These are phyloP conservation scores for Platyscapa corneri DNA, from an alignment of 1,140 invertebrate genomes.

Conservation along the genomic window DNA sequence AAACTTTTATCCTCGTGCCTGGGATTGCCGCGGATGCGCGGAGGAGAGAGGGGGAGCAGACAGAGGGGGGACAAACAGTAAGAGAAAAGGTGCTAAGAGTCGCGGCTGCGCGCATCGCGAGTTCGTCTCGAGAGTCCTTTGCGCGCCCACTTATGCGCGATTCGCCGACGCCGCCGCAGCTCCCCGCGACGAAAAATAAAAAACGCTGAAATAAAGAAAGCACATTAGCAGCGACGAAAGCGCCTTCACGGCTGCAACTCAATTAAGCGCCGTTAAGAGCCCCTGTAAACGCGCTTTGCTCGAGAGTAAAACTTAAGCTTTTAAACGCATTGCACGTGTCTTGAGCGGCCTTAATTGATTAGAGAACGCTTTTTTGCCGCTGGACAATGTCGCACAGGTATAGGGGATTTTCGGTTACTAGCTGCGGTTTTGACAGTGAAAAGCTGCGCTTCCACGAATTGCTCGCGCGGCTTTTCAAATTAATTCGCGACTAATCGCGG, in stretches of 20 bases:
- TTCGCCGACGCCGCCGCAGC: not conserved
- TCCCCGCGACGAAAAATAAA: not conserved
- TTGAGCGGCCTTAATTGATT: no score
- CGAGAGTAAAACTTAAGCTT: not conserved
- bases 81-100: no score
- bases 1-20: slow-evolving; percentile 57
- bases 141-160: not conserved
- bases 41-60: not conserved
- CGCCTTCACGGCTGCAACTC: slow-evolving; percentile 1
- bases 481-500: no score
- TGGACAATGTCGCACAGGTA: no score
- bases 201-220: not conserved
- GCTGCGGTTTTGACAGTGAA: no score
- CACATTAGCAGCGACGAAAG: not conserved
- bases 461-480: no score
- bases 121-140: not conserved
- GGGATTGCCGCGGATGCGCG: not conserved
- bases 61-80: no score
- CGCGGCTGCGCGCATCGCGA: not conserved
- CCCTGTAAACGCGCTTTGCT: no score
- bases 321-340: not conserved
- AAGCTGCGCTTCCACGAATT: no score
- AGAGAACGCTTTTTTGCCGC: no score
- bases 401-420: no score
- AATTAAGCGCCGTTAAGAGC: not conserved